A percentile compares a stretch with the other conserved stretches of the same genome.
Evolutionary conservation across 2,888 invertebrate genomes (phyloP).

Genomic region (Watsonalla cultraria): DNA sequence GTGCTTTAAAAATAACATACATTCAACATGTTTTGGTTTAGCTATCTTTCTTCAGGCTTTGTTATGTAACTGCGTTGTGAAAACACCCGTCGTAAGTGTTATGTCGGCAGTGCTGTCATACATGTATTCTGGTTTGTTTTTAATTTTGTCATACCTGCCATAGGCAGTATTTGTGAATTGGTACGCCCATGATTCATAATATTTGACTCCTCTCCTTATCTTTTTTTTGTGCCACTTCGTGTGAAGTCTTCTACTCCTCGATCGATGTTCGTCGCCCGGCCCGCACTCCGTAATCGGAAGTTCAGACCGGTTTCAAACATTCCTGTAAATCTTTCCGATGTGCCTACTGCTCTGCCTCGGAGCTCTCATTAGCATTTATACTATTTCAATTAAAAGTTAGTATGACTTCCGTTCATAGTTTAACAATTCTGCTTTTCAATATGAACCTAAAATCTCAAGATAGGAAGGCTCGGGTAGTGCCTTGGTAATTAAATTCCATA

Average conservation of each 20-base stretch:
- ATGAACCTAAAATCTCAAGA: too few relatives aligned
- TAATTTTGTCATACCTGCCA: neutral
- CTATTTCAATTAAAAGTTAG: conserved; percentile 1
- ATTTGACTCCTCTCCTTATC: too few relatives aligned
- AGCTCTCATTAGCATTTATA: conserved; percentile 27
- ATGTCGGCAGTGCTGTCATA: neutral
- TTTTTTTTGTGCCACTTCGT: too few relatives aligned
- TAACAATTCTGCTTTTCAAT: too few relatives aligned
- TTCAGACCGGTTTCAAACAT: conserved; percentile 56
- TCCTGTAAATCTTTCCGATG: conserved; percentile 53
- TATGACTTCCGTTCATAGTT: neutral
- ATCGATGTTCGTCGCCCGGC: conserved; percentile 11
- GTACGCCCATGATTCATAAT: neutral
- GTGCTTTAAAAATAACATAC: conserved; percentile 35
- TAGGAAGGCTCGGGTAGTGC: too few relatives aligned
- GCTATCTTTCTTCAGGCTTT: conserved; percentile 13
- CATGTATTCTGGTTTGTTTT: neutral
- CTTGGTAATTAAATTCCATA: too few relatives aligned
- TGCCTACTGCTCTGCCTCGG: conserved; percentile 23
- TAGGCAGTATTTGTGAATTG: neutral
- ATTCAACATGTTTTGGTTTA: conserved; percentile 26
- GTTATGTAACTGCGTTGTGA: conserved; percentile 14
- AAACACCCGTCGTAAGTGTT: conserved; percentile 8
- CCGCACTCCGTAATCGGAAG: conserved; percentile 46
- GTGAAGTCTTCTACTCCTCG: neutral